Evolutionary conservation across 2,113 vertebrate genomes (phyloP).

Genomic region (Acanthisitta chloris): DNA sequence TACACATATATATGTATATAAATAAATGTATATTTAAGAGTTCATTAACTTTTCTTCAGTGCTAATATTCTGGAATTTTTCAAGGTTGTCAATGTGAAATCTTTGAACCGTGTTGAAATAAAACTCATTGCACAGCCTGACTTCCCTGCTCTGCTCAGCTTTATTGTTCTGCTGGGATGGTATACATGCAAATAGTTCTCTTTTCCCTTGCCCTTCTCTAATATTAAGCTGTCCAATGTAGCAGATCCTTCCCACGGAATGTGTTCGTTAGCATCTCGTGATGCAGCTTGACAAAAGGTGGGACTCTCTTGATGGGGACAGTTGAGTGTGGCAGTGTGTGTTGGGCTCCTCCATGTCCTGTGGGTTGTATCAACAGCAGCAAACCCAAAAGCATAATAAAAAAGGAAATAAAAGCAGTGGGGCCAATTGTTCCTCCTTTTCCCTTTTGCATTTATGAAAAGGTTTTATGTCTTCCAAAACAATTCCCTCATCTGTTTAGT

Average conservation of each 20-base stretch:
- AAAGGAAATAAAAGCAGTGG: background rate
- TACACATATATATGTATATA: background rate
- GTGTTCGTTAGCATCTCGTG: background rate
- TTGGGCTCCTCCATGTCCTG: background rate
- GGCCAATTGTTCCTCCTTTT: background rate
- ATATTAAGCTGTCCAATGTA: background rate
- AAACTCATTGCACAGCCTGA: background rate
- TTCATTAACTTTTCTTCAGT: background rate
- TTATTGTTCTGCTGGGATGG: background rate
- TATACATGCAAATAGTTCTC: background rate
- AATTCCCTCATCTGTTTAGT: background rate
- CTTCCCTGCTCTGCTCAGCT: background rate
- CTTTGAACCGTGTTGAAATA: background rate
- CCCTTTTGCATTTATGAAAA: background rate
- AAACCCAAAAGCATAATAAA: background rate
- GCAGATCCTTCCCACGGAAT: background rate
- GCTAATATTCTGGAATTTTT: background rate
- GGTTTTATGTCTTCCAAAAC: background rate
- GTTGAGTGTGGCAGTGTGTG: fast-evolving
- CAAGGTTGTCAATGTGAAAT: background rate
- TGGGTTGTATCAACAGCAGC: background rate
- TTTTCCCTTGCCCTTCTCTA: background rate
- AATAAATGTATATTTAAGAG: background rate
- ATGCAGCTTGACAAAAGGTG: background rate
- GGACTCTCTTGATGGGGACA: background rate